phyloP scores from a whole-genome alignment of 2,797 vertebrate species.

The Sebastes alutus region DNA sequence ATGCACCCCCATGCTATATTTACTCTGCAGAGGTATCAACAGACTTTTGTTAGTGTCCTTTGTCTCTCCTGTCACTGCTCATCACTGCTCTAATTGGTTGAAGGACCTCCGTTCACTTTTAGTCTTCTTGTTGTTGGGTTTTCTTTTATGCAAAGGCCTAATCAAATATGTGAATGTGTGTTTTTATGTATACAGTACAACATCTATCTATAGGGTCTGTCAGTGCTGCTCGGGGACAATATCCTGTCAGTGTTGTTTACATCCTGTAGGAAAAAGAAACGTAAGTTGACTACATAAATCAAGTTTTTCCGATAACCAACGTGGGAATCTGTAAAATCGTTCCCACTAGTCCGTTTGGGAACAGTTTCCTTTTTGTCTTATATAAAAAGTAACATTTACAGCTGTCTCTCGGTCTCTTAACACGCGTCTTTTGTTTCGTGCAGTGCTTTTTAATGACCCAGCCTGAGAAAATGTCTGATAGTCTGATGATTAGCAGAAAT shows the following conservation, averaged over 20 bases:
- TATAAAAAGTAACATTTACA: not conserved
- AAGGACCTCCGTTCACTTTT: slow-evolving; percentile 47
- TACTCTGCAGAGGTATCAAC: slow-evolving; percentile 62
- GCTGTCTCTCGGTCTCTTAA: not conserved
- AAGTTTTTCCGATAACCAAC: slow-evolving; percentile 35
- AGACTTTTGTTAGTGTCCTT: slow-evolving; percentile 62
- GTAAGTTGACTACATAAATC: slow-evolving; percentile 38
- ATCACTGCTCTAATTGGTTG: slow-evolving; percentile 47
- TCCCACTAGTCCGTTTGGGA: not conserved
- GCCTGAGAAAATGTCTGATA: not conserved
- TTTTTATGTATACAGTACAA: not conserved
- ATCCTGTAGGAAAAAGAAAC: slow-evolving; percentile 61
- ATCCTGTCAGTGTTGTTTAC: slow-evolving; percentile 66
- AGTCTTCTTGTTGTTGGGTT: slow-evolving; percentile 14
- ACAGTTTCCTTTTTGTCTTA: not conserved
- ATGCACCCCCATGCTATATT: slow-evolving; percentile 65
- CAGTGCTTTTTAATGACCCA: not conserved
- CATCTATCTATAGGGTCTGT: slow-evolving; percentile 6
- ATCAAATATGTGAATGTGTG: slow-evolving; percentile 1
- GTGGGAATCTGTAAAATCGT: slow-evolving; percentile 22
- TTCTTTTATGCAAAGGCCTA: not conserved
- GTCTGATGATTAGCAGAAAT: not conserved
- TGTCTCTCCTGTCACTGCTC: slow-evolving; percentile 57
- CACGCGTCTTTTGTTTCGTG: not conserved
- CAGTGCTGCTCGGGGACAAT: slow-evolving; percentile 43